phyloP scores from a whole-genome alignment of 2,113 vertebrate species.

The Cheirogaleus medius region DNA sequence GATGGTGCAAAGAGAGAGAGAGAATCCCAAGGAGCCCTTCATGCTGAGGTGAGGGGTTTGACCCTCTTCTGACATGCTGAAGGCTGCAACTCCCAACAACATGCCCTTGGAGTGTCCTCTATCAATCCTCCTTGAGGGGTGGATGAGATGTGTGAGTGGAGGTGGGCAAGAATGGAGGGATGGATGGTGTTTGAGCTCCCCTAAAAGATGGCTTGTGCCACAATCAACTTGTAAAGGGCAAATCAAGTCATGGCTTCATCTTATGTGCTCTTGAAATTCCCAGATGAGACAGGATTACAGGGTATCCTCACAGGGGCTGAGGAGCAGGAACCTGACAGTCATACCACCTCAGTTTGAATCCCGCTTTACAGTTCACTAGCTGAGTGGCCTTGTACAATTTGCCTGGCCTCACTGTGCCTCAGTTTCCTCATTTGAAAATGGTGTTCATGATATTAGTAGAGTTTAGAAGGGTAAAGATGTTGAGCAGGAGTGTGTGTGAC shows the following conservation, averaged over 20 bases:
- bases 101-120: not conserved
- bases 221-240: not conserved
- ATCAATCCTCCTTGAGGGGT: not conserved
- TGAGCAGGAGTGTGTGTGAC: not conserved
- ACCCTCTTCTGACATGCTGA: not conserved
- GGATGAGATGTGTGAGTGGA: not conserved
- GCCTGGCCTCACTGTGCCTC: not conserved
- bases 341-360: not conserved
- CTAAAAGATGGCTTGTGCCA: not conserved
- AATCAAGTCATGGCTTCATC: not conserved
- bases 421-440: not conserved
- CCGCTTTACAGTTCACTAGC: not conserved
- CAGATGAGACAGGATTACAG: not conserved
- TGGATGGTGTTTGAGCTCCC: not conserved
- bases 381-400: not conserved
- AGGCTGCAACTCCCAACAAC: not conserved
- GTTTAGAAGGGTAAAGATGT: not conserved
- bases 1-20: not conserved
- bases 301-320: not conserved
- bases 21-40: not conserved
- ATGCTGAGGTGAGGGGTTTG: not conserved
- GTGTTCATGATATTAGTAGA: not conserved
- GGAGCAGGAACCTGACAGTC: not conserved
- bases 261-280: not conserved
- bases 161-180: not conserved